Base-by-base conservation (phyloP, 2,888 invertebrate genomes). In the Chaitophorus viminalis region DNA sequence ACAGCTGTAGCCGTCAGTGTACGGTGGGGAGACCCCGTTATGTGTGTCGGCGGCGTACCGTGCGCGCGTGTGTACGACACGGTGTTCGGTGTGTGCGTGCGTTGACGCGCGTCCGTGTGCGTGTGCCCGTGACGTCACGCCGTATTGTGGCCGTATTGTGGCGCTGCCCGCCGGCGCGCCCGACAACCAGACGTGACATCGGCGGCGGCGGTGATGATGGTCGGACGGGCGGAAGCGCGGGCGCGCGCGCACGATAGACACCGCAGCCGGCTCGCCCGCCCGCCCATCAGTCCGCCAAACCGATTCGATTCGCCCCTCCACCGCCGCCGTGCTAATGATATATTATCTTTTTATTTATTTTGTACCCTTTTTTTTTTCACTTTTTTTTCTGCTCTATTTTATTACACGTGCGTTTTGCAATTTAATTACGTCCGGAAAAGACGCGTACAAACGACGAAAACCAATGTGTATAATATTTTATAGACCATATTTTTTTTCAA, bases 51-150 rank as follows among this genome's bases (percentile, higher is more conserved):
- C 31, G 36, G 85, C 25, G 79, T 36, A 65, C 46, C 36, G 65
- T n/a, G 72, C 60, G 74, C 25, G 36, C 29, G 81, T 18, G 36
- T n/a, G 81, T 18, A n/a, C n/a, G n/a, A n/a, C n/a, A n/a, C 75
- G 36, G 83, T 11, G 78, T 36, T 36, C 36, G 17, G 36, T 18
- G 72, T 74, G 74, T 17, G 36, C 31, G 81, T 17, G 36, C n/a
- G 81, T 21, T 21, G 2, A 21, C 18, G 74, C 8, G 36, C n/a
- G 74, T 39, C 25, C 36, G 74, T 74, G 39, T 25, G 76, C n/a
- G n/a, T 21, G 82, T 39, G 76, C 33, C 79, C 81, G 87, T 81
- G 86, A 79, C 87, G 87, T 87, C 79, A 87, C 78, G 72, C 21
- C n/a, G 25, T 60, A 33, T 72, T 8, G 6, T 65, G 60, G 39